A percentile compares a stretch with the other conserved stretches of the same genome.
Conservation (phyloP, 1,140 invertebrate species). For the Temnothorax curvispinosus region DNA sequence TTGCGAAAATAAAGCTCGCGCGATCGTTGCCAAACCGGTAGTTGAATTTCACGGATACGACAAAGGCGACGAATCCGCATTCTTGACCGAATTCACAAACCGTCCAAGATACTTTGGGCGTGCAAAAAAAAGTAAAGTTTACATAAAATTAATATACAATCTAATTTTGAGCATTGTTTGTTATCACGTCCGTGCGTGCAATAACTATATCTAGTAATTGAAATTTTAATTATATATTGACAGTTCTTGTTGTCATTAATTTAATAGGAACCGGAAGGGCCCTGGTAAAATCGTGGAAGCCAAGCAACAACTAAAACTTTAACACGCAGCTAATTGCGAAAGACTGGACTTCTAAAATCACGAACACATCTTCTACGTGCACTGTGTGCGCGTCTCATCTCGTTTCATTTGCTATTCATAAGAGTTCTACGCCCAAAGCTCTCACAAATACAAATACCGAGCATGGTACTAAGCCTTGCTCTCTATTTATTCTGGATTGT, state of each 20-base stretch:
- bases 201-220: not conserved
- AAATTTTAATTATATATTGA: not conserved
- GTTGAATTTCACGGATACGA: slow-evolving; percentile 20
- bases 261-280: not conserved
- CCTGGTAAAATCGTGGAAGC: not conserved
- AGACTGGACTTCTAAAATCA: not conserved
- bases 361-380: not conserved
- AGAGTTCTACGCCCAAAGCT: slow-evolving; percentile 28
- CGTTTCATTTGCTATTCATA: slow-evolving; percentile 66
- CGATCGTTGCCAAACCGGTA: slow-evolving; percentile 51
- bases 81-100: not conserved
- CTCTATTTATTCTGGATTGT: not conserved
- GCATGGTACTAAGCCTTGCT: not conserved
- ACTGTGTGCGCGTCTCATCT: slow-evolving; percentile 15
- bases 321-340: not conserved
- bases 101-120: not conserved
- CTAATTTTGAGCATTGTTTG: not conserved
- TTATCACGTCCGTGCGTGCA: no score
- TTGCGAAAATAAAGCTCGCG: slow-evolving; percentile 42
- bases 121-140: not conserved
- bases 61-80: slow-evolving; percentile 1
- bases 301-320: not conserved
- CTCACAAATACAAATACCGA: slow-evolving; percentile 48
- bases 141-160: not conserved
- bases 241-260: not conserved